Evolutionary conservation across 2,797 vertebrate species (phyloP).

Genomic region (Gymnoscopelus microlampas): DNA sequence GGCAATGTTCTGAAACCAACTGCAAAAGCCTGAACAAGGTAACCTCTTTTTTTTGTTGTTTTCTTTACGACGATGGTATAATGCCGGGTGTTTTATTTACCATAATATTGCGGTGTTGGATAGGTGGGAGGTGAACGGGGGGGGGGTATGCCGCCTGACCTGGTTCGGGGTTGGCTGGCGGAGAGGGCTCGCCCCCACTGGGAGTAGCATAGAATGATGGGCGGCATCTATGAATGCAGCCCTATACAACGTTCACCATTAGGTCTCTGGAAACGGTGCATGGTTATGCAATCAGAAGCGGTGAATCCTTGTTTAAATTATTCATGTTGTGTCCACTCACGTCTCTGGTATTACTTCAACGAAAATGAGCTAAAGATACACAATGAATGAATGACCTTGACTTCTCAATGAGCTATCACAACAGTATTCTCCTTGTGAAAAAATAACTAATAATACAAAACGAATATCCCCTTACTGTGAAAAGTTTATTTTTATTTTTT

Average conservation of each 20-base stretch:
- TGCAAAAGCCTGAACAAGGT: constrained; percentile 57
- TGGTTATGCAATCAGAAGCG: constrained; percentile 63
- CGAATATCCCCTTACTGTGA: constrained; percentile 14
- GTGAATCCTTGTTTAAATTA: constrained; percentile 40
- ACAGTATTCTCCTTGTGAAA: constrained; percentile 31
- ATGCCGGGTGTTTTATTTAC: constrained; percentile 1
- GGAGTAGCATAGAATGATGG: constrained; percentile 51
- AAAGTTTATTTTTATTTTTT: not conserved
- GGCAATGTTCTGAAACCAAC: constrained; percentile 49
- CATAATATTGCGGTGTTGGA: not conserved
- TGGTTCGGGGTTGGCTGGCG: not conserved
- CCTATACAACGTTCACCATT: no score
- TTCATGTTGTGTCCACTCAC: constrained; percentile 34
- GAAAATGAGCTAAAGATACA: constrained; percentile 67
- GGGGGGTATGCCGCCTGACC: not conserved
- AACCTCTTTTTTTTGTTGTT: not conserved
- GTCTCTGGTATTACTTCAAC: constrained; percentile 56
- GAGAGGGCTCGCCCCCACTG: constrained; percentile 32
- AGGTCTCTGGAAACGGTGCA: constrained; percentile 26
- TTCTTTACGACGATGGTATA: not conserved
- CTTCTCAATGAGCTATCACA: constrained; percentile 53
- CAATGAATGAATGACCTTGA: constrained; percentile 60
- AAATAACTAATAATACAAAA: not conserved
- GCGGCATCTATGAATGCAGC: constrained; percentile 9
- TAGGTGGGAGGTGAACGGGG: not conserved